These are phyloP conservation scores for Caretta caretta DNA, from an alignment of 2,113 vertebrate species.

Conservation along the genomic window DNA sequence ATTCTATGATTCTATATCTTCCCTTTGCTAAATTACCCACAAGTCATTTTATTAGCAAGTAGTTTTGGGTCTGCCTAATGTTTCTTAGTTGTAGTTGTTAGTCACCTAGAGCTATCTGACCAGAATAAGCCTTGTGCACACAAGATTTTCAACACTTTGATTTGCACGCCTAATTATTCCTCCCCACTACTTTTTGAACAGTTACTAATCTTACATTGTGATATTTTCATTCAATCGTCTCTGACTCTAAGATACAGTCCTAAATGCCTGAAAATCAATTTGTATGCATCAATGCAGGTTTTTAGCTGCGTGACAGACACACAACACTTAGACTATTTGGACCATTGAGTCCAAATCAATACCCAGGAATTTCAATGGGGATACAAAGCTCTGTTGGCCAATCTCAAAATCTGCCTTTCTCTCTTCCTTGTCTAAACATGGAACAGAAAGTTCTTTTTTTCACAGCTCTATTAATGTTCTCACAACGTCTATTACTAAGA, in stretches of 20 bases:
- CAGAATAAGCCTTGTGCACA: neutral
- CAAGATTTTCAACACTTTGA: neutral
- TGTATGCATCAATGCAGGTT: neutral
- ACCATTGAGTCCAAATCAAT: neutral
- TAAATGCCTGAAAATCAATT: neutral
- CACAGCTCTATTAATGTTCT: neutral
- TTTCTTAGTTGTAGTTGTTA: neutral
- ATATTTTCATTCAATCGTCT: neutral
- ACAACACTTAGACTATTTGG: neutral
- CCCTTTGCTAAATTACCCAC: neutral
- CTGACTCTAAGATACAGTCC: neutral
- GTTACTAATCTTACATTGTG: neutral
- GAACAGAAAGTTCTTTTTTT: slow-evolving; percentile 12
- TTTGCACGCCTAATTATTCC: neutral
- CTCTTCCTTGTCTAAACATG: slow-evolving; percentile 16
- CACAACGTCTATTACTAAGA: neutral
- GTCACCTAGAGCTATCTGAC: neutral
- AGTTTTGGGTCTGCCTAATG: neutral
- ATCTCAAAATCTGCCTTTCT: neutral
- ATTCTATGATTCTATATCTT: rapidly evolving
- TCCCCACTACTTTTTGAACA: neutral
- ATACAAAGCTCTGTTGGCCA: neutral
- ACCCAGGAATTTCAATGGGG: neutral
- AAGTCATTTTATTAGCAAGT: neutral
- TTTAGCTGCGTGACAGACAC: neutral